Percentiles rank a stretch among this genome's conserved stretches.
phyloP scores from a whole-genome alignment of 1,140 invertebrate species.

The Sweltsa coloradensis region DNA sequence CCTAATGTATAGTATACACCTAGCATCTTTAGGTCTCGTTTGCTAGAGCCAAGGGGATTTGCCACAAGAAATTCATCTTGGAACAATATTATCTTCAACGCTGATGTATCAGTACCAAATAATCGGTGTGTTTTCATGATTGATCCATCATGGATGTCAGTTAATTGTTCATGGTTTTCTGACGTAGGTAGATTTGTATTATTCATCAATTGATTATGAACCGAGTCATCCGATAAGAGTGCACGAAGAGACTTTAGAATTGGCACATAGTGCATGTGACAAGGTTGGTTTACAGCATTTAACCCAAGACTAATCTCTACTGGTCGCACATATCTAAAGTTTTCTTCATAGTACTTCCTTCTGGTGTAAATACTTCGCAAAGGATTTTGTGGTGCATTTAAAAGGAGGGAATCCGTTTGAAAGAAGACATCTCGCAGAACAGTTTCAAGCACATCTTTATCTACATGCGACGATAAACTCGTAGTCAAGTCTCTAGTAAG shows the following conservation, averaged over 20 bases:
- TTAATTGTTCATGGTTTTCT: neutral
- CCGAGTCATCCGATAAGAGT: neutral
- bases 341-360: neutral
- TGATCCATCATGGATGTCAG: neutral
- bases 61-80: constrained; percentile 5
- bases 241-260: neutral
- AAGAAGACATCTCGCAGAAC: neutral
- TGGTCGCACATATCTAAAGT: neutral
- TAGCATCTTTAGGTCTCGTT: constrained; percentile 1
- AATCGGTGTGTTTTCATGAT: neutral
- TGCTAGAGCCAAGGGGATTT: constrained; percentile 3
- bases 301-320: neutral
- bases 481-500: neutral
- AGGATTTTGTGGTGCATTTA: neutral
- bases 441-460: neutral
- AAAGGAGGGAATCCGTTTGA: neutral
- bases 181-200: neutral
- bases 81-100: constrained; percentile 1
- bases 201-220: neutral
- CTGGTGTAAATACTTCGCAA: neutral
- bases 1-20: constrained; percentile 5
- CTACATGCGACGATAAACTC: neutral
- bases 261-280: neutral
- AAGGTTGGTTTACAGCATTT: neutral
- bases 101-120: neutral